A percentile compares a stretch with the other conserved stretches of the same genome.
Evolutionary conservation across 2,113 vertebrate genomes (phyloP).

Genomic region (Lagenorhynchus albirostris): DNA sequence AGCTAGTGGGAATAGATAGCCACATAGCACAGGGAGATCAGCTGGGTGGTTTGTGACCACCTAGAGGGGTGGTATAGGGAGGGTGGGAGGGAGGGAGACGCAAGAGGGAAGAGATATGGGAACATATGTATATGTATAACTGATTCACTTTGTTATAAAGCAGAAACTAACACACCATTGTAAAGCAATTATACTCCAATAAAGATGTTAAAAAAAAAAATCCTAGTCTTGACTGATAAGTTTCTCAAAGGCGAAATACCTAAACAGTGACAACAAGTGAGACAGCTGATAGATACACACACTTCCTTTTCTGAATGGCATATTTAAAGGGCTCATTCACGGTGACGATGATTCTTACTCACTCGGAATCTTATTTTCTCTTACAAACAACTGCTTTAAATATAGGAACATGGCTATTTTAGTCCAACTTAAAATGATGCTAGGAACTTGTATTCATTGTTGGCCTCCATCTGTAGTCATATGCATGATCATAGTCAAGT

Average conservation of each 20-base stretch:
- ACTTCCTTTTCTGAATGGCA: neutral
- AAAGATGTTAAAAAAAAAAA: neutral
- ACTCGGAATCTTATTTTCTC: constrained; percentile 4
- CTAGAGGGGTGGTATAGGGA: no score
- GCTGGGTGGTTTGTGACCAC: no score
- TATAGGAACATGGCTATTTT: neutral
- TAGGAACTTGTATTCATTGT: neutral
- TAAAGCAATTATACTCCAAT: no score
- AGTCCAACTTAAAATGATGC: neutral
- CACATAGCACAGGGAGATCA: no score
- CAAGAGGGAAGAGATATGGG: no score
- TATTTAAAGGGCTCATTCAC: constrained; percentile 17
- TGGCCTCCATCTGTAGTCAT: constrained; percentile 16
- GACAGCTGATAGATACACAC: neutral
- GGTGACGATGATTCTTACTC: neutral
- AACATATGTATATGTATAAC: no score
- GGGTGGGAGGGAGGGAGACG: no score
- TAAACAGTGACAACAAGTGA: neutral
- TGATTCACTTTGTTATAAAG: no score
- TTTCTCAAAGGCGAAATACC: neutral
- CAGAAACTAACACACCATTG: no score
- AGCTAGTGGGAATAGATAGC: no score
- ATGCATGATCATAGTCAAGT: constrained; percentile 17
- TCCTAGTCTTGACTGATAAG: neutral
- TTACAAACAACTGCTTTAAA: neutral